Percentiles rank a stretch among this genome's conserved stretches.
These are phyloP conservation scores for Enteromius viviparus DNA, from an alignment of 2,797 vertebrate genomes.

Conservation along the genomic window DNA sequence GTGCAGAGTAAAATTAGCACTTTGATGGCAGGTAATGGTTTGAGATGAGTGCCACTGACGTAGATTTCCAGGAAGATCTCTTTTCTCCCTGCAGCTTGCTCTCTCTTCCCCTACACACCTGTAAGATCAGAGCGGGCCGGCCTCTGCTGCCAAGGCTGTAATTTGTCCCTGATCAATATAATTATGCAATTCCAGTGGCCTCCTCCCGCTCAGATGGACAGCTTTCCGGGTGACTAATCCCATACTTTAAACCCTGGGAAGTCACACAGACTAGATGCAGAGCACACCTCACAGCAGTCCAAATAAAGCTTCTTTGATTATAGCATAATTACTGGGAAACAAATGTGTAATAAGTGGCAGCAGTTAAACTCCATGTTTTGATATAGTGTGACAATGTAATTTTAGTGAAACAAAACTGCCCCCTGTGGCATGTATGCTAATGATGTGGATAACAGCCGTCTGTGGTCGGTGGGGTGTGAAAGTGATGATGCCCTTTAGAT, in stretches of 20 bases:
- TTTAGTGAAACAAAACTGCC: constrained; percentile 11
- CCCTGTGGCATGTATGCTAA: constrained; percentile 23
- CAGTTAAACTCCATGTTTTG: background rate
- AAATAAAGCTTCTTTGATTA: constrained; percentile 7
- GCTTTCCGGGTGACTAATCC: constrained; percentile 48
- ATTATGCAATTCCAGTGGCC: constrained; percentile 75
- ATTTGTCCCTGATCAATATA: constrained; percentile 81
- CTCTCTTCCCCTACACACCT: constrained; percentile 65
- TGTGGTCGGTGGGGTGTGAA: constrained; percentile 24
- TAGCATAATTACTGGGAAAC: constrained; percentile 12
- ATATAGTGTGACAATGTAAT: background rate
- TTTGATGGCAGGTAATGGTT: constrained; percentile 87
- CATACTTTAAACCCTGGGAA: constrained; percentile 47
- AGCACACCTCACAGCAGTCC: constrained; percentile 7
- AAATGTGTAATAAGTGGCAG: constrained; percentile 8
- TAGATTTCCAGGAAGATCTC: constrained; percentile 79
- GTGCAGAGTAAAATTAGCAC: constrained; percentile 87
- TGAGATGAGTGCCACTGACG: constrained; percentile 81
- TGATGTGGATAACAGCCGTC: background rate
- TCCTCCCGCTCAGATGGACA: constrained; percentile 65
- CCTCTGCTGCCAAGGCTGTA: constrained; percentile 75
- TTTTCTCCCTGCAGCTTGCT: constrained; percentile 35
- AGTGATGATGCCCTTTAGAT: constrained; percentile 32
- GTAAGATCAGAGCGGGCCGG: constrained; percentile 74
- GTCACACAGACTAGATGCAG: constrained; percentile 33